Evolutionary conservation across 2,797 vertebrate species (phyloP).

Genomic region (Gorsachius magnificus): DNA sequence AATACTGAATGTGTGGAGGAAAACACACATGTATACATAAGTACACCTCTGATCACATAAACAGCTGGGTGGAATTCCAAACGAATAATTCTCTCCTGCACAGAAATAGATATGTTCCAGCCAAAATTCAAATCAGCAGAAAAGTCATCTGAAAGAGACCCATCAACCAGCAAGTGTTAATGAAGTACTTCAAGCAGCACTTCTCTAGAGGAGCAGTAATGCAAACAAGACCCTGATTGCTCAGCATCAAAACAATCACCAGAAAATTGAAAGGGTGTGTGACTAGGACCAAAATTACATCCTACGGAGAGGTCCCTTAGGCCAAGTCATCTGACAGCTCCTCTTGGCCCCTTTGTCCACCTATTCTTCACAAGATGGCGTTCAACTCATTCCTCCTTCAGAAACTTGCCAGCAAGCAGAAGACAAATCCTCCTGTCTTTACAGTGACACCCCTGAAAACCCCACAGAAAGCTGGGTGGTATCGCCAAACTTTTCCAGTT

Average conservation of each 20-base stretch:
- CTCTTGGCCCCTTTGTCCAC: neutral
- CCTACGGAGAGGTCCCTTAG: neutral
- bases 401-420: neutral
- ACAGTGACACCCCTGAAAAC: neutral
- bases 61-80: neutral
- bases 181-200: neutral
- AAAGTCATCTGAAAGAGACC: neutral
- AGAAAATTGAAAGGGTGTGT: neutral
- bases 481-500: neutral
- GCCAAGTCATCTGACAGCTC: neutral
- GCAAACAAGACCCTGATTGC: neutral
- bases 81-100: neutral
- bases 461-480: neutral
- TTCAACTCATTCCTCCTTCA: neutral
- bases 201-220: neutral
- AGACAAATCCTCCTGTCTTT: neutral
- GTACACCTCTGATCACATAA: neutral
- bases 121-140: neutral
- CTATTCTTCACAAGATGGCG: neutral
- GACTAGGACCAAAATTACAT: neutral
- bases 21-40: fast-evolving
- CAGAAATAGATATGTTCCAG: neutral
- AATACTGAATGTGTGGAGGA: neutral
- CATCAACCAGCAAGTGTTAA: neutral
- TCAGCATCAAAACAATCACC: neutral